Evolutionary conservation across 2,797 vertebrate species (phyloP).

Genomic region (Sebastes nivosus): DNA sequence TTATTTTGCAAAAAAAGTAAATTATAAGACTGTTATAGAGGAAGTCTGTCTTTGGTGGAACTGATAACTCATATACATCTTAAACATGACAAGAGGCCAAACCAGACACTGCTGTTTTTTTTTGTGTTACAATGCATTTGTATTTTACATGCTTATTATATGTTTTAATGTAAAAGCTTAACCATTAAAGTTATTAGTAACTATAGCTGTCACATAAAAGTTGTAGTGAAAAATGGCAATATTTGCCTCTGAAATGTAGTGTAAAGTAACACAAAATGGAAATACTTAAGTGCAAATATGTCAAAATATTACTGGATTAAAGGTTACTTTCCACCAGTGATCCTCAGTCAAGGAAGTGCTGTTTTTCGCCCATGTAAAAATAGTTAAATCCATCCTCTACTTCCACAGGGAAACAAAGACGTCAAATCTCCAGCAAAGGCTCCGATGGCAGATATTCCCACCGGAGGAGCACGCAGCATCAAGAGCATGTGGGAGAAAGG

Average conservation of each 20-base stretch:
- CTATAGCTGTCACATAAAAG: not conserved
- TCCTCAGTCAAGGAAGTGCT: not conserved
- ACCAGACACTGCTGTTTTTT: not conserved
- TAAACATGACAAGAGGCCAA: not conserved
- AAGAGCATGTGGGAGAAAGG: constrained; percentile 99
- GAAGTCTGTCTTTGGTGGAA: not conserved
- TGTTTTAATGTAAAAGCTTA: not conserved
- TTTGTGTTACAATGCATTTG: not conserved
- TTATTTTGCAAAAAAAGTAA: not conserved
- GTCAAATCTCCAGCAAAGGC: constrained; percentile 83
- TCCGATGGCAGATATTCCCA: constrained; percentile 86
- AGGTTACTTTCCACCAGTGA: not conserved
- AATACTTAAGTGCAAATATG: not conserved
- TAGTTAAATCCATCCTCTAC: not conserved
- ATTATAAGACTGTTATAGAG: not conserved
- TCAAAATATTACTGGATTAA: not conserved
- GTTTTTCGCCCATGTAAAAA: not conserved
- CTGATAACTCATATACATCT: not conserved
- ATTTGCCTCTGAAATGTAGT: not conserved
- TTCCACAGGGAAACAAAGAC: constrained; percentile 87
- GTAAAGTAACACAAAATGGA: not conserved
- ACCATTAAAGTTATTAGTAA: not conserved
- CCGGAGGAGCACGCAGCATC: constrained; percentile 90
- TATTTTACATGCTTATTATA: not conserved
- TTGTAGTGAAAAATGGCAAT: not conserved